phyloP scores from a whole-genome alignment of 2,888 invertebrate species.

The Brachycybe producta region DNA sequence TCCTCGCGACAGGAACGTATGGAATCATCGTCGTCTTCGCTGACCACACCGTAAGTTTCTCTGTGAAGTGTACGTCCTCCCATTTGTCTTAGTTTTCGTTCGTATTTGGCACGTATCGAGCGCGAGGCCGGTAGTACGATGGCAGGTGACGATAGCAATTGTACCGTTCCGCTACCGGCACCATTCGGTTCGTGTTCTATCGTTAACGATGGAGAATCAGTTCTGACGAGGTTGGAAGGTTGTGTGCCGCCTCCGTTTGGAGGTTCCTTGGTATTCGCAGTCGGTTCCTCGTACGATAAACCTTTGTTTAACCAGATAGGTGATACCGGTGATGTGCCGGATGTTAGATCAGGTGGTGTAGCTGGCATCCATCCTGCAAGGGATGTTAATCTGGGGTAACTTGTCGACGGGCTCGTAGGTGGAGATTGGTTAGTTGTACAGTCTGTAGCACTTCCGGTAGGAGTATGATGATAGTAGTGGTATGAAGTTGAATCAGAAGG shows the following conservation, averaged over 20 bases:
- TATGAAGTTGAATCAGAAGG: conserved; percentile 16
- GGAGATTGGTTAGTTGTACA: too few species aligned
- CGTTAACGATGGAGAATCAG: too few species aligned
- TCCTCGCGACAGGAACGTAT: not conserved
- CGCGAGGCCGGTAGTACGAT: too few species aligned
- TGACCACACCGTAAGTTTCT: not conserved
- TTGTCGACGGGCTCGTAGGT: too few species aligned
- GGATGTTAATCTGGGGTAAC: too few species aligned
- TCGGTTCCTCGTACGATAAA: not conserved
- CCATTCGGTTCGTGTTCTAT: too few species aligned
- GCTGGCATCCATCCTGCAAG: too few species aligned
- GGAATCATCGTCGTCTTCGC: conserved; percentile 1
- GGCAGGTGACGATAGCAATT: not conserved
- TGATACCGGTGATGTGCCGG: not conserved
- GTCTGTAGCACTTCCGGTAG: not conserved
- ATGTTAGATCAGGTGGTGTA: too few species aligned
- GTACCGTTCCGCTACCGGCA: not conserved
- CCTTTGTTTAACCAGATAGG: not conserved
- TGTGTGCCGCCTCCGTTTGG: not conserved
- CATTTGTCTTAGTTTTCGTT: not conserved
- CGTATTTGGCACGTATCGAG: not conserved
- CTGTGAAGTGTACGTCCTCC: too few species aligned
- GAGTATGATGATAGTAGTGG: conserved; percentile 19
- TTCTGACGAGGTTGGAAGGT: too few species aligned
- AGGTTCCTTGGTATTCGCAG: not conserved